Conservation (phyloP, 2,888 invertebrate genomes). For the Tortricodes alternella region DNA sequence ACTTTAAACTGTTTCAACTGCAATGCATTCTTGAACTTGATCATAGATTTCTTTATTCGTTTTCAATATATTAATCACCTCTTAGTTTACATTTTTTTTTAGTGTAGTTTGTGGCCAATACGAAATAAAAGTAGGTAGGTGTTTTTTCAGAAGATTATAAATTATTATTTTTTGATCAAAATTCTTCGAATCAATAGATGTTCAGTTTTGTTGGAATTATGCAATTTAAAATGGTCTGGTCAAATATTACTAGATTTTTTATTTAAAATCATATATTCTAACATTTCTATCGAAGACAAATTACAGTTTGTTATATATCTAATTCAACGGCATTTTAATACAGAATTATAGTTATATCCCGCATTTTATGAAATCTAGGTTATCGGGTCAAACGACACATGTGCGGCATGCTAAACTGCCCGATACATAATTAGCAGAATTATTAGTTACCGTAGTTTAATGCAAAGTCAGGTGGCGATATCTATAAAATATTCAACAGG, state of each 20-base stretch:
- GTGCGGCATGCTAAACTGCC: conserved; percentile 14
- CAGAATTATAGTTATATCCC: not conserved
- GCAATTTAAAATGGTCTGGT: no score
- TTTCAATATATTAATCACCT: no score
- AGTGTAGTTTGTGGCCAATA: not conserved
- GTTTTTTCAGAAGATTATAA: not conserved
- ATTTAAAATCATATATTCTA: no score
- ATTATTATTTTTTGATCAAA: not conserved
- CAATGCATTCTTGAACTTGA: not conserved
- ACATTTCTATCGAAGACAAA: no score
- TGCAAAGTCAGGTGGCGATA: conserved; percentile 21
- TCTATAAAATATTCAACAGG: conserved; percentile 26
- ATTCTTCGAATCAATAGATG: no score
- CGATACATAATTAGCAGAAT: conserved; percentile 29
- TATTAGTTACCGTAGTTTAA: conserved; percentile 24
- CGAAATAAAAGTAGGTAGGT: not conserved
- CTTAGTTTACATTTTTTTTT: no score
- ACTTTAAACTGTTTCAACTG: conserved; percentile 1
- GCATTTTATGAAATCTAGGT: conserved; percentile 19
- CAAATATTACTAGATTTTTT: no score
- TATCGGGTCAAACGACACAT: conserved; percentile 22
- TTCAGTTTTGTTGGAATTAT: no score
- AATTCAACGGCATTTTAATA: no score
- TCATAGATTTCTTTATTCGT: no score
- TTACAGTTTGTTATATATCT: no score